Percentiles rank a stretch among this genome's conserved stretches.
These are phyloP conservation scores for Cyprinella venusta DNA, from an alignment of 2,797 vertebrate genomes.

Conservation along the genomic window DNA sequence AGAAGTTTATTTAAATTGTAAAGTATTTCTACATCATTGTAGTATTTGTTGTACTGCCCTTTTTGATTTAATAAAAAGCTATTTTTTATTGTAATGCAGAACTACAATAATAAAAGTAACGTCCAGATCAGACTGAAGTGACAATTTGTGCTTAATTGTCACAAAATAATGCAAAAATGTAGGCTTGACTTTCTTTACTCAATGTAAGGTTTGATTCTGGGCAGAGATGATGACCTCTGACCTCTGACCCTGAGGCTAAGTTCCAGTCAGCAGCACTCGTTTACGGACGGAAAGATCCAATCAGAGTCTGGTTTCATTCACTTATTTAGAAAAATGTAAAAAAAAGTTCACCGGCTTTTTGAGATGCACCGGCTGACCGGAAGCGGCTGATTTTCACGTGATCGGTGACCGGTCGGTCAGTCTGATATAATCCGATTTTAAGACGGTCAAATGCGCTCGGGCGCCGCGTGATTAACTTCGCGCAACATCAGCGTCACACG, in stretches of 20 bases:
- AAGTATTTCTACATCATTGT: constrained; percentile 26
- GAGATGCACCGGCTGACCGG: too few species aligned
- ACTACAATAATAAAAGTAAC: not conserved
- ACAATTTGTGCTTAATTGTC: not conserved
- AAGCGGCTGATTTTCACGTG: too few species aligned
- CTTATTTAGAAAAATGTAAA: not conserved
- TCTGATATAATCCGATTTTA: too few species aligned
- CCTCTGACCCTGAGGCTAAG: not conserved
- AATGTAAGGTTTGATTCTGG: not conserved
- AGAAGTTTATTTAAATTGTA: constrained; percentile 25
- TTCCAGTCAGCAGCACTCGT: not conserved
- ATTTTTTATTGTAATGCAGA: constrained; percentile 33
- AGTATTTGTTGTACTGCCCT: constrained; percentile 22
- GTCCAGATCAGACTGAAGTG: not conserved
- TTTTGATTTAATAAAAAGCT: constrained; percentile 11
- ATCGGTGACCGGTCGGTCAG: too few species aligned
- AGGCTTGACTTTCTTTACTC: not conserved
- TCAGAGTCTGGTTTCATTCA: not conserved
- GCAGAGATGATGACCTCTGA: not conserved
- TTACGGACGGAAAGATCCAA: not conserved
- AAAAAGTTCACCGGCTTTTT: too few species aligned
- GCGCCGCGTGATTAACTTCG: too few species aligned
- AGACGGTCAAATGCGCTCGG: too few species aligned
- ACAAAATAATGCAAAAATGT: not conserved
- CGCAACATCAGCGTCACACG: too few species aligned